Evolutionary conservation across 2,888 invertebrate species (phyloP).

Genomic region (Eupithecia inturbata): DNA sequence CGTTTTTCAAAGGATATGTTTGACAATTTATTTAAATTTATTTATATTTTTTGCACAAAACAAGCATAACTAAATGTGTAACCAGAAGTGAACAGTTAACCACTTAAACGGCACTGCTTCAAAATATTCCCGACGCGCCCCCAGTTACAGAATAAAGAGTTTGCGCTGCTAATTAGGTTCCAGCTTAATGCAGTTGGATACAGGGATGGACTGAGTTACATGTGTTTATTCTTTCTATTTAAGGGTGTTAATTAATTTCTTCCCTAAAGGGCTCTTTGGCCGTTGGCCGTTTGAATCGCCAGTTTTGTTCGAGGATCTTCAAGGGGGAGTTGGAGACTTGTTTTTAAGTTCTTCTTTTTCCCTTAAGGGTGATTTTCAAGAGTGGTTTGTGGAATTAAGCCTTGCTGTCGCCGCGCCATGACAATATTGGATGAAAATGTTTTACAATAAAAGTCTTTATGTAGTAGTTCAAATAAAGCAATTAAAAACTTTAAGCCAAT

Average conservation of each 20-base stretch:
- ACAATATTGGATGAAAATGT: neutral
- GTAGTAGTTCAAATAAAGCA: too few relatives aligned
- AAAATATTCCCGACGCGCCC: slow-evolving; percentile 11
- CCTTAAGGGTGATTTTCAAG: neutral
- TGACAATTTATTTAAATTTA: too few relatives aligned
- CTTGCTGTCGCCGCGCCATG: neutral
- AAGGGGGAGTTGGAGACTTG: too few relatives aligned
- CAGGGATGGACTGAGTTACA: slow-evolving; percentile 16
- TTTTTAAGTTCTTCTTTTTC: too few relatives aligned
- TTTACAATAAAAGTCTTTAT: neutral
- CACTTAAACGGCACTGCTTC: neutral
- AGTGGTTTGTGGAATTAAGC: neutral
- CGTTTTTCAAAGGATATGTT: too few relatives aligned
- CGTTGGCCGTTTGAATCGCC: too few relatives aligned
- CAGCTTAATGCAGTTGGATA: slow-evolving; percentile 14
- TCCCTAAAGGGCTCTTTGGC: too few relatives aligned
- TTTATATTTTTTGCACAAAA: too few relatives aligned
- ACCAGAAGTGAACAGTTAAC: neutral
- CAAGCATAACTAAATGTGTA: too few relatives aligned
- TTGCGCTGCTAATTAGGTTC: slow-evolving; percentile 25
- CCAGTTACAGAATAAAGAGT: slow-evolving; percentile 6
- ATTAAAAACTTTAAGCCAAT: neutral
- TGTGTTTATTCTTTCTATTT: neutral
- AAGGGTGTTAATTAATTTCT: too few relatives aligned
- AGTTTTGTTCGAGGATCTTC: too few relatives aligned